These are phyloP conservation scores for Nyctibius grandis DNA, from an alignment of 2,797 vertebrate genomes.

Conservation along the genomic window DNA sequence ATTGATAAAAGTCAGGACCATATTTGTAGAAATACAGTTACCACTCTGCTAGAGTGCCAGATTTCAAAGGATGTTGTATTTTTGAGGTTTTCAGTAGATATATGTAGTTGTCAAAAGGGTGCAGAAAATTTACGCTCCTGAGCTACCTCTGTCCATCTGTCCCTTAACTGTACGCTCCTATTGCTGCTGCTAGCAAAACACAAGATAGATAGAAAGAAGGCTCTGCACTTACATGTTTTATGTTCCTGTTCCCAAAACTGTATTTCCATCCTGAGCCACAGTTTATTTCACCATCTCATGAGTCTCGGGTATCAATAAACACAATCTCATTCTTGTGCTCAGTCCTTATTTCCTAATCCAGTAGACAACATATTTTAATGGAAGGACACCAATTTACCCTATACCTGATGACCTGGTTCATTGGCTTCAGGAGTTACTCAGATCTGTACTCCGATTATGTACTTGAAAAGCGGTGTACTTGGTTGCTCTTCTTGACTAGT, in stretches of 20 bases:
- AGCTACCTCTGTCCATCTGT: background rate
- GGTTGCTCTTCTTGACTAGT: background rate
- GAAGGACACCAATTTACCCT: background rate
- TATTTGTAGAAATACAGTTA: background rate
- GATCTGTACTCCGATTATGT: background rate
- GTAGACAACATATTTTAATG: background rate
- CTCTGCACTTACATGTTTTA: background rate
- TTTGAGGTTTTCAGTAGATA: background rate
- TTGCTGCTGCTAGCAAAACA: background rate
- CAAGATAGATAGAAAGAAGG: fast-evolving
- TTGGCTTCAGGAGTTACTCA: background rate
- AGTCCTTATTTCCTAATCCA: background rate
- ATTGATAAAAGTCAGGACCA: background rate
- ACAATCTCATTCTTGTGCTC: background rate
- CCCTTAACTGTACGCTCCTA: background rate
- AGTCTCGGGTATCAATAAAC: background rate
- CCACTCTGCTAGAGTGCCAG: background rate
- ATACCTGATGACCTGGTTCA: background rate
- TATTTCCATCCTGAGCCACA: background rate
- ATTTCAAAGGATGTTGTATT: background rate
- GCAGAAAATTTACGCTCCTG: fast-evolving
- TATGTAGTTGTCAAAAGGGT: background rate
- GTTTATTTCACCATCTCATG: background rate
- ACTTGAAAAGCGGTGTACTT: background rate
- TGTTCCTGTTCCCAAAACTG: background rate